A percentile compares a stretch with the other conserved stretches of the same genome.
These are phyloP conservation scores for Meloidogyne floridensis DNA, from an alignment of 1,140 invertebrate genomes.

Conservation along the genomic window DNA sequence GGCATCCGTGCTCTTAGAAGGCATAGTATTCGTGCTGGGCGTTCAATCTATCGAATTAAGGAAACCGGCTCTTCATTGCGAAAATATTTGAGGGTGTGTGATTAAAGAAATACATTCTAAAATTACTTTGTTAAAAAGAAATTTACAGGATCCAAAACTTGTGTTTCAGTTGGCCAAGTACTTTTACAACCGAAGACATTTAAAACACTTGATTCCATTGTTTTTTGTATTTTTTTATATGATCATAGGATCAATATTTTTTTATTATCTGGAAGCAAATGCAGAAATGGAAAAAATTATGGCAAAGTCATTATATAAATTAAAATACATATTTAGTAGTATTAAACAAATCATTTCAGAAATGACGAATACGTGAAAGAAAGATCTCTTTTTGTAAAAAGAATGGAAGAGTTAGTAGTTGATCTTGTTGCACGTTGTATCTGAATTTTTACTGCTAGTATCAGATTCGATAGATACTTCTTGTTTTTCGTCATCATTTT, in stretches of 20 bases:
- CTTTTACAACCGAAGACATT: slow-evolving; percentile 47
- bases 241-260: slow-evolving; percentile 33
- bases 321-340: too few relatives aligned
- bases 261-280: background rate
- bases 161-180: slow-evolving; percentile 32
- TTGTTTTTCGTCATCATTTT: slow-evolving; percentile 36
- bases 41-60: background rate
- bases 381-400: too few relatives aligned
- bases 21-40: background rate
- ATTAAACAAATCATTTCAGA: too few relatives aligned
- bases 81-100: background rate
- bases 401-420: too few relatives aligned
- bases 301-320: background rate
- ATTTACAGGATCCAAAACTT: slow-evolving; percentile 24
- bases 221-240: slow-evolving; percentile 62
- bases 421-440: background rate
- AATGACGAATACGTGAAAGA: too few relatives aligned
- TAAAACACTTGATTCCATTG: slow-evolving; percentile 55
- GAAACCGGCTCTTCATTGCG: background rate
- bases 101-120: too few relatives aligned
- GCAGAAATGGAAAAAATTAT: background rate
- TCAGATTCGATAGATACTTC: background rate
- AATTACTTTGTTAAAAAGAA: too few relatives aligned
- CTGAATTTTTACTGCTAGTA: background rate
- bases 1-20: background rate